Evolutionary conservation across 64 coral and sea anemone genomes (phyloP).

Genomic region (Dendrophyllia cribrosa): DNA sequence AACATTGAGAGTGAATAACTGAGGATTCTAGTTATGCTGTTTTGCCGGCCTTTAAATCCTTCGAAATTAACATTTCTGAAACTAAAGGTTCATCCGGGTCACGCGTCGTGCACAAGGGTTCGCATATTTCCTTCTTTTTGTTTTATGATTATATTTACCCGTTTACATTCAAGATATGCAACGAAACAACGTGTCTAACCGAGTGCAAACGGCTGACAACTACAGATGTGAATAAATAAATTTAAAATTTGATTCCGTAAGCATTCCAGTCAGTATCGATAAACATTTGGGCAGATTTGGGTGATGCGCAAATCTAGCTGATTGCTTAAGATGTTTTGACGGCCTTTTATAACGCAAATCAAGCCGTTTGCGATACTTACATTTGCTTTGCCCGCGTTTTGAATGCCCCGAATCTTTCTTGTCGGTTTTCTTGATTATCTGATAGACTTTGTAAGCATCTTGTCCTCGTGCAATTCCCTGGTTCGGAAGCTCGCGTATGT

Average conservation of each 20-base stretch:
- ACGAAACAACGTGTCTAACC: neutral
- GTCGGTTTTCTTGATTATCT: constrained; percentile 57
- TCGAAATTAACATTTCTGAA: no score
- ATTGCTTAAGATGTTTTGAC: neutral
- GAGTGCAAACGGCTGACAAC: neutral
- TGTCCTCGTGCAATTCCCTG: constrained; percentile 61
- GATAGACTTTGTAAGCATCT: constrained; percentile 85
- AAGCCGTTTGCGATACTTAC: constrained; percentile 3
- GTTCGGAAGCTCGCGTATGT: constrained; percentile 70
- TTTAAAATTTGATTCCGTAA: neutral
- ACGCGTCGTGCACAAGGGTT: neutral
- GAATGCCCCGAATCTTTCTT: constrained; percentile 28
- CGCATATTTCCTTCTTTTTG: neutral
- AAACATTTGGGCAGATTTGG: no score
- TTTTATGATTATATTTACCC: neutral
- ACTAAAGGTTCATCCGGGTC: no score
- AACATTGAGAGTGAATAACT: no score
- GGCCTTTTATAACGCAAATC: no score
- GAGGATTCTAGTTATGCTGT: no score
- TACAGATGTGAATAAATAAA: neutral
- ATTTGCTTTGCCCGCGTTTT: constrained; percentile 8
- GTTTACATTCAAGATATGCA: neutral
- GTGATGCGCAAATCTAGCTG: neutral
- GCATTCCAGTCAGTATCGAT: neutral
- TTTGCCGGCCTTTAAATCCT: no score